A percentile compares a stretch with the other conserved stretches of the same genome.
Evolutionary conservation across 2,888 invertebrate genomes (phyloP).

Genomic region (Volucella inflata): DNA sequence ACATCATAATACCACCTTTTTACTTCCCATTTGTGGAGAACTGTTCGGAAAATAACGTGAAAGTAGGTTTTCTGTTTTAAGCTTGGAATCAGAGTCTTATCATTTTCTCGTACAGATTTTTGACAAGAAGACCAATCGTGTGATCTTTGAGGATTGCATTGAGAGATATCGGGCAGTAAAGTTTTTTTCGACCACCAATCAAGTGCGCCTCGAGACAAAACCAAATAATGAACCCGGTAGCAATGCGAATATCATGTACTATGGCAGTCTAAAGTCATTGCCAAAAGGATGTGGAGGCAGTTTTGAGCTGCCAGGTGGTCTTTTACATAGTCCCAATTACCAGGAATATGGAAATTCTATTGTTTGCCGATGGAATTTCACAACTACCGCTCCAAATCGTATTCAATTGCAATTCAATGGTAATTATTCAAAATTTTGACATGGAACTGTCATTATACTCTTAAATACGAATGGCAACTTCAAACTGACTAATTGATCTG

Average conservation of each 20-base stretch:
- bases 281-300: slow-evolving; percentile 80
- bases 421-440: slow-evolving; percentile 63
- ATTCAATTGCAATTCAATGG: slow-evolving; percentile 77
- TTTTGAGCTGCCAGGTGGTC: slow-evolving; percentile 76
- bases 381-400: slow-evolving; percentile 83
- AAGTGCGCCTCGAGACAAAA: slow-evolving; percentile 76
- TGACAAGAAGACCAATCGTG: slow-evolving; percentile 77
- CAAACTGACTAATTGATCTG: too few species aligned
- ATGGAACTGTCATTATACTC: neutral
- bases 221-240: rapidly evolving
- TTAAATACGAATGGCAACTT: slow-evolving; percentile 1
- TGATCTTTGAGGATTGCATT: slow-evolving; percentile 71
- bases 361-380: slow-evolving; percentile 87
- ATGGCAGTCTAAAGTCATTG: slow-evolving; percentile 73
- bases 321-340: slow-evolving; percentile 88
- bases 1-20: slow-evolving; percentile 87
- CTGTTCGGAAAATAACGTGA: slow-evolving; percentile 62
- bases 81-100: neutral
- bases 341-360: slow-evolving; percentile 85
- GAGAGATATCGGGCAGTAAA: slow-evolving; percentile 1
- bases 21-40: slow-evolving; percentile 77
- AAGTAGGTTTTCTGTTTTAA: slow-evolving; percentile 75
- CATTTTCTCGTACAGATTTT: slow-evolving; percentile 76
- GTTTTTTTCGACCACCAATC: slow-evolving; percentile 77
- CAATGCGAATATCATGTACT: slow-evolving; percentile 72